Conservation (phyloP, 2,888 invertebrate genomes). For the Mamestra brassicae region DNA sequence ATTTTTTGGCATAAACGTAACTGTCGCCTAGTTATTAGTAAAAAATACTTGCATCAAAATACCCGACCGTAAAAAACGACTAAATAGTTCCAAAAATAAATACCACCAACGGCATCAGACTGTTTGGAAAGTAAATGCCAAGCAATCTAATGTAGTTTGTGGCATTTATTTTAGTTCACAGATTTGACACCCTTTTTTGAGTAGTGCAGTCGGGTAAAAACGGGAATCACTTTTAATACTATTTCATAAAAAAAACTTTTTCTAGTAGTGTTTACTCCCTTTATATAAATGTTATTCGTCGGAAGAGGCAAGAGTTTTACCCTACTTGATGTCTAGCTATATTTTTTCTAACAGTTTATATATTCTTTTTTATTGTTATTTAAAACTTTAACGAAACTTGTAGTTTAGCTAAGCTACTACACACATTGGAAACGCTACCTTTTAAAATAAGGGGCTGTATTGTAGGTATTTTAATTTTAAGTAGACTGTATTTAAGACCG, state of each 20-base stretch:
- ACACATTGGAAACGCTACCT: neutral
- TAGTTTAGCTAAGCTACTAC: neutral
- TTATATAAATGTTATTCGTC: neutral
- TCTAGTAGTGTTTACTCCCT: constrained; percentile 1
- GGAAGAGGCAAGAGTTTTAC: neutral
- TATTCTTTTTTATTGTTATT: neutral
- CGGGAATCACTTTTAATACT: neutral
- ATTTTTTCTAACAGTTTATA: constrained; percentile 31
- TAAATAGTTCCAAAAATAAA: too few species aligned
- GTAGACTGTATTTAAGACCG: neutral
- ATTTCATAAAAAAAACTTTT: neutral
- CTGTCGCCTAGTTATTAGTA: too few species aligned
- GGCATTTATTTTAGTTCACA: too few species aligned
- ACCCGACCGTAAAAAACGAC: too few species aligned
- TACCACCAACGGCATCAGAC: too few species aligned
- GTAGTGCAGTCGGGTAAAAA: too few species aligned
- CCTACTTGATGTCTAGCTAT: constrained; percentile 9
- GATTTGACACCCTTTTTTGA: too few species aligned
- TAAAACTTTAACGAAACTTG: neutral
- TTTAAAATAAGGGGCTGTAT: neutral
- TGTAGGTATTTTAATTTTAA: neutral
- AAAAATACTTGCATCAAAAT: too few species aligned
- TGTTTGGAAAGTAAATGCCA: too few species aligned
- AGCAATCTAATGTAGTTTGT: too few species aligned
- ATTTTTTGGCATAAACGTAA: too few species aligned